phyloP scores from a whole-genome alignment of 2,888 invertebrate genomes.

The Acrocera orbiculus region DNA sequence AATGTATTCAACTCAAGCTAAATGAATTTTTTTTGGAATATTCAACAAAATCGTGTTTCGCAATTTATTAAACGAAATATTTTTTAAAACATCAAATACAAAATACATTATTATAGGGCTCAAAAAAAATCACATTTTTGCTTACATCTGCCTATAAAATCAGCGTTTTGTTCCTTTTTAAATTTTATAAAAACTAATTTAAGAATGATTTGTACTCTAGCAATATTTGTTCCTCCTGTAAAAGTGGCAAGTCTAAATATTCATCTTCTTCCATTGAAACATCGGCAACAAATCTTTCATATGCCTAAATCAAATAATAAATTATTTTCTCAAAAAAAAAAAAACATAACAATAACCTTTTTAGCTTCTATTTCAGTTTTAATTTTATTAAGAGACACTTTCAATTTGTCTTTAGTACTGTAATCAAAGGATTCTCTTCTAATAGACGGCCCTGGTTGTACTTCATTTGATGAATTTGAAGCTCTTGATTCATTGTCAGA shows the following conservation, averaged over 20 bases:
- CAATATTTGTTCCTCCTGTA: slow-evolving; percentile 50
- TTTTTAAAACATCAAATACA: too few relatives aligned
- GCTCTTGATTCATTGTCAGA: not conserved
- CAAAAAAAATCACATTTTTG: too few relatives aligned
- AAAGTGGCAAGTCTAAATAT: slow-evolving; percentile 51
- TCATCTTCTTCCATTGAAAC: slow-evolving; percentile 44
- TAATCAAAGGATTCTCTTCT: slow-evolving; percentile 6
- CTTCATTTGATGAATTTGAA: not conserved
- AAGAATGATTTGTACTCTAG: slow-evolving; percentile 46
- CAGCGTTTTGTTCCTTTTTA: too few relatives aligned
- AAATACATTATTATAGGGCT: too few relatives aligned
- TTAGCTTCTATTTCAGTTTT: slow-evolving; percentile 19
- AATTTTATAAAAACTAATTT: too few relatives aligned
- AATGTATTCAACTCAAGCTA: too few relatives aligned
- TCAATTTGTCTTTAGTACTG: not conserved
- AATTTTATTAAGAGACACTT: slow-evolving; percentile 14
- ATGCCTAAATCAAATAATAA: slow-evolving; percentile 30
- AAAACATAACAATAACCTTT: slow-evolving; percentile 6
- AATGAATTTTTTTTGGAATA: too few relatives aligned
- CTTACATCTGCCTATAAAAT: too few relatives aligned
- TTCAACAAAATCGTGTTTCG: too few relatives aligned
- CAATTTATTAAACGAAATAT: too few relatives aligned
- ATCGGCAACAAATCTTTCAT: slow-evolving; percentile 40
- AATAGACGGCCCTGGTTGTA: slow-evolving; percentile 15
- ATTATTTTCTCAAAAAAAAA: not conserved